A percentile compares a stretch with the other conserved stretches of the same genome.
Evolutionary conservation across 2,113 vertebrate genomes (phyloP).

Genomic region (Neogale vison): DNA sequence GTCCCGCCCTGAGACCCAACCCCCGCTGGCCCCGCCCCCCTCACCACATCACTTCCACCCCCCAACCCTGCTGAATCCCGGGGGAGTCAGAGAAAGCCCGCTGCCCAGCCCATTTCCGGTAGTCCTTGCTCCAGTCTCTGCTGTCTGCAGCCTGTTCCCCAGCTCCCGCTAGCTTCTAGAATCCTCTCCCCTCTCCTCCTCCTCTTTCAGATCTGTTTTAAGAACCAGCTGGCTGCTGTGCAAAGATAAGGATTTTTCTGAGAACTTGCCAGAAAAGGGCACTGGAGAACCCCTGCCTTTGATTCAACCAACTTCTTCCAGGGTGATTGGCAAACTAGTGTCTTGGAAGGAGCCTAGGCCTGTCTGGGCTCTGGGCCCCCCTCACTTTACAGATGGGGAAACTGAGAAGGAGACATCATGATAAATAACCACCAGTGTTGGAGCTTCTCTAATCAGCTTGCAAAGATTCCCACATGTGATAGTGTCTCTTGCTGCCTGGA

Average conservation of each 20-base stretch:
- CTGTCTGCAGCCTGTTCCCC: fast-evolving
- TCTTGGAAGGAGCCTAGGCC: not conserved
- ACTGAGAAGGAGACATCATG: not conserved
- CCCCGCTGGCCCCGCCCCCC: fast-evolving
- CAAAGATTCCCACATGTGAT: not conserved
- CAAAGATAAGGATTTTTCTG: not conserved
- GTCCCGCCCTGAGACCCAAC: not conserved
- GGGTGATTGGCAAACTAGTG: not conserved
- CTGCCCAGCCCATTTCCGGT: not conserved
- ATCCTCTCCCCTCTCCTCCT: not conserved
- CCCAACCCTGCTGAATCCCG: too few species aligned
- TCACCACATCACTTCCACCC: not conserved
- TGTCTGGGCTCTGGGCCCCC: not conserved
- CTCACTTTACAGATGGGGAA: not conserved
- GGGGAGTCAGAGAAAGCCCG: not conserved
- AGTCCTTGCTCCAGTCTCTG: fast-evolving
- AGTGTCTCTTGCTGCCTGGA: not conserved
- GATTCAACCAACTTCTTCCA: not conserved
- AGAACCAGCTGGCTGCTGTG: not conserved
- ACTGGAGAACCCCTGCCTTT: not conserved
- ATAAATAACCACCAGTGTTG: not conserved
- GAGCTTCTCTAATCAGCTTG: not conserved
- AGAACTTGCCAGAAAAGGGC: not conserved
- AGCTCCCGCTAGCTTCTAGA: not conserved
- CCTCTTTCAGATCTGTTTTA: not conserved